phyloP scores from a whole-genome alignment of 2,797 vertebrate genomes.

The Sparus aurata region DNA sequence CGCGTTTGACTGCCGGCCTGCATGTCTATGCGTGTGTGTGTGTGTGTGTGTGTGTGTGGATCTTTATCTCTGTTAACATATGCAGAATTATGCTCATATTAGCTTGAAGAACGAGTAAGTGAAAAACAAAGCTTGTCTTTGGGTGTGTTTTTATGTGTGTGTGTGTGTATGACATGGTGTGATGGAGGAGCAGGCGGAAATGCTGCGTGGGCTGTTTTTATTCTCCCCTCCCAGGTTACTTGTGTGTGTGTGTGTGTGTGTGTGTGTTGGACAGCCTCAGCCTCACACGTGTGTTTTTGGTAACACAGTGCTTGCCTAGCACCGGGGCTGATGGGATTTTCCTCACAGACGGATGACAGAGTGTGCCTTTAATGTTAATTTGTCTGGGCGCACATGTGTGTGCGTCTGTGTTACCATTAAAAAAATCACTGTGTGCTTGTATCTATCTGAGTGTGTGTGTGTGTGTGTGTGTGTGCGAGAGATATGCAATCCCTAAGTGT shows the following conservation, averaged over 20 bases:
- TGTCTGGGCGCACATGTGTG: constrained; percentile 1
- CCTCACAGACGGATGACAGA: constrained; percentile 49
- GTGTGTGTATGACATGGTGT: constrained; percentile 16
- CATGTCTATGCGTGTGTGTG: neutral
- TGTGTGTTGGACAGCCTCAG: constrained; percentile 41
- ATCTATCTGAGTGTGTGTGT: neutral
- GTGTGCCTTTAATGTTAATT: constrained; percentile 54
- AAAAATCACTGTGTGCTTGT: neutral
- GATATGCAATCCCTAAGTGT: constrained; percentile 46
- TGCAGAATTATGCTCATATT: constrained; percentile 28
- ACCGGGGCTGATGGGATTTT: constrained; percentile 60
- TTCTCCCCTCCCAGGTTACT: constrained; percentile 34
- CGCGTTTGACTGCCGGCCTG: neutral
- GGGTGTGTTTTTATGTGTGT: constrained; percentile 26
- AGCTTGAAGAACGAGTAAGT: constrained; percentile 13
- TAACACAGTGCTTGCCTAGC: constrained; percentile 54
- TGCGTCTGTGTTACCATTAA: constrained; percentile 9
- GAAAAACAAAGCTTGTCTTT: constrained; percentile 31
- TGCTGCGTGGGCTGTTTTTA: constrained; percentile 57
- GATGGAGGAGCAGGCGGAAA: constrained; percentile 55
- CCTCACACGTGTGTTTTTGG: constrained; percentile 35
- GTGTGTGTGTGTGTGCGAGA: constrained; percentile 14
- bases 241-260: constrained; percentile 27
- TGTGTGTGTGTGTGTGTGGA: constrained; percentile 10
- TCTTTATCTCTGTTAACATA: neutral